phyloP scores from a whole-genome alignment of 2,797 vertebrate genomes.

The Acrocephalus scirpaceus region DNA sequence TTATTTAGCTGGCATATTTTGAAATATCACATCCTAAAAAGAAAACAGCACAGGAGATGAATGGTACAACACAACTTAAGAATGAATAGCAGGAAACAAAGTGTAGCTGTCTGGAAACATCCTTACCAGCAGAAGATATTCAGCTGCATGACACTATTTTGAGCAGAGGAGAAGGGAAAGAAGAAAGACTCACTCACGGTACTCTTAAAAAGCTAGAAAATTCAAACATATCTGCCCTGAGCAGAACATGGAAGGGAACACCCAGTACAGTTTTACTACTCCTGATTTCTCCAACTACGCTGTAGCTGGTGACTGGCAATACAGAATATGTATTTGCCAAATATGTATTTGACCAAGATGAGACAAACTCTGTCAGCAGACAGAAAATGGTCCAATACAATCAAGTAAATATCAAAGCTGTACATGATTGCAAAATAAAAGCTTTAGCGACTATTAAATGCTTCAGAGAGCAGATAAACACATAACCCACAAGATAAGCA shows the following conservation, averaged over 20 bases:
- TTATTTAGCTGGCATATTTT: neutral
- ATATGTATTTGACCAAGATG: neutral
- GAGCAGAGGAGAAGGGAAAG: rapidly evolving
- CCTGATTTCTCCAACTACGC: neutral
- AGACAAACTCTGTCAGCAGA: neutral
- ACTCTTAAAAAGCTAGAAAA: neutral
- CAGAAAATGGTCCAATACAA: neutral
- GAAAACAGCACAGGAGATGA: neutral
- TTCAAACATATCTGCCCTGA: neutral
- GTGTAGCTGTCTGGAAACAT: neutral
- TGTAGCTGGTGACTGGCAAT: neutral
- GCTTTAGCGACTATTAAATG: neutral
- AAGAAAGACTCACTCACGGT: neutral
- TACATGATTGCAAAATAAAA: neutral
- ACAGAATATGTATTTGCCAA: neutral
- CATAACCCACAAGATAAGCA: neutral
- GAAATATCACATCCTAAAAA: neutral
- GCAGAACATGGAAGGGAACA: neutral
- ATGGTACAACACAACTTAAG: neutral
- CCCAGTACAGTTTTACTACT: neutral
- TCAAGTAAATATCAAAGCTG: neutral
- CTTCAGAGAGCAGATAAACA: neutral
- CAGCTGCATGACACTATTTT: neutral
- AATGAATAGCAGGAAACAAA: neutral
- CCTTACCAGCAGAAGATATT: neutral